Base-by-base conservation (phyloP, 2,797 vertebrate genomes). In the Helarctos malayanus region DNA sequence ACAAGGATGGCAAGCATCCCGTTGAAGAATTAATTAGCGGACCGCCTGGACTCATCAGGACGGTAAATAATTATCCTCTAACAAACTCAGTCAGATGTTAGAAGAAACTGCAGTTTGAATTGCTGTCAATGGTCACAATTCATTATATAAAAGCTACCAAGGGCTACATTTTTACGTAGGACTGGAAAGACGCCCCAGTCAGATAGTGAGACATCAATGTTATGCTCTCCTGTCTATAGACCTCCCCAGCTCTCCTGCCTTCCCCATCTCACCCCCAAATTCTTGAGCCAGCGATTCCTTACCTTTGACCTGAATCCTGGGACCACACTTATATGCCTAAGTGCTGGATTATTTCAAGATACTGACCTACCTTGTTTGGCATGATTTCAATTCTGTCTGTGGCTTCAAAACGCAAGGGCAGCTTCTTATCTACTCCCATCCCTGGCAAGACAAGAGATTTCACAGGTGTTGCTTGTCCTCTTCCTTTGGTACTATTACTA, bases 1-100 rank as follows among this genome's bases (percentile, higher is more conserved):
- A 78, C 45, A 75, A 80, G 95, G 47, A 94, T 95, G 96, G 97
- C 94, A 97, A 82, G 78, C 73, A 9, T 97, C 96, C 95, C 96
- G 76, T 5, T 85, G 90, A 98, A 97, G 95, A 97, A 97, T 97
- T 98, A 98, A 96, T 98, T 97, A 98, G 96, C 38, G 27, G 97
- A 97, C 96, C 45, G 13, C 96, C 96, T 92, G 95, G 97, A 96
- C 96, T 97, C 96, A 97, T 97, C 97, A 96, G 87, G 88, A 95
- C 86, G 80, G 94, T 96, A 97, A 97, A 94, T 96, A 96, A 96
- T 98, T 91, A 97, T 79, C 92, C 65, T 95, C 61, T 93, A 78
- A 97, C 97, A 97, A 98, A 97, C 96, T 95, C 88, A 82, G 84
- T 92, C 90, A 96, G 87, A 95, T 95, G 92, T 94, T 95, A 92